Base-by-base conservation (phyloP, 2,888 invertebrate species). In the Esperia sulphurella region DNA sequence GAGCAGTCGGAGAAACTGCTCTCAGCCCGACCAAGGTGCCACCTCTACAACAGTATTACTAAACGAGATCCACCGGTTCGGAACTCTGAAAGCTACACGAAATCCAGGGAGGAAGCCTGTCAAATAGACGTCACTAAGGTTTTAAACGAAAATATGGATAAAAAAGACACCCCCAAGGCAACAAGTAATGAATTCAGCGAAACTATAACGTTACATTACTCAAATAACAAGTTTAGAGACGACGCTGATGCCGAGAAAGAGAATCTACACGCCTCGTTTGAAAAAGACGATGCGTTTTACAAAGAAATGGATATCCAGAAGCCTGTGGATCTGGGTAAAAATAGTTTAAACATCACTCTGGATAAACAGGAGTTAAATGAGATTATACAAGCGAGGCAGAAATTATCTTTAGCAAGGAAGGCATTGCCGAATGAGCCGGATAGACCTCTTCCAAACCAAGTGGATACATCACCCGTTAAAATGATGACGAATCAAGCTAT, bases 281-380 rank as follows among this genome's bases (percentile, higher is more conserved):
- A 82, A 53, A 73, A 77, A 47, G 83, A 87, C 52, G 86, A 90
- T 45, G 65, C 86, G 8, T 90, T 90, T 48, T 85, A 78, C 55
- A 85, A 76, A 60, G 85, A 88, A 5, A 84, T 83, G 79, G 80
- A 74, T 0, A 40, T 83, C 31, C 71, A 67, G 3, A 81, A 70
- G 45, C 68, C 81, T 0, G 72, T 73, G 0, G 86, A 83, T 3
- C 46, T 70, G 0, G 79, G 67, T 0, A 71, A 64, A 43, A 84
- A 77, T 30, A 89, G 83, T 52, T 39, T 87, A 1, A 89, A 86
- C 50, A 79, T 85, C 0, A 89, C 87, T 0, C 51, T 86, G 1
- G 89, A 88, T 29, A 90, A 90, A 51, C 83, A 87, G 48, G 89
- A 89, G 53, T 47, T 89, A 42, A 89, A 88, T 43, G 89, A 89